Evolutionary conservation across 2,113 vertebrate species (phyloP).

Genomic region (Ciconia maguari): DNA sequence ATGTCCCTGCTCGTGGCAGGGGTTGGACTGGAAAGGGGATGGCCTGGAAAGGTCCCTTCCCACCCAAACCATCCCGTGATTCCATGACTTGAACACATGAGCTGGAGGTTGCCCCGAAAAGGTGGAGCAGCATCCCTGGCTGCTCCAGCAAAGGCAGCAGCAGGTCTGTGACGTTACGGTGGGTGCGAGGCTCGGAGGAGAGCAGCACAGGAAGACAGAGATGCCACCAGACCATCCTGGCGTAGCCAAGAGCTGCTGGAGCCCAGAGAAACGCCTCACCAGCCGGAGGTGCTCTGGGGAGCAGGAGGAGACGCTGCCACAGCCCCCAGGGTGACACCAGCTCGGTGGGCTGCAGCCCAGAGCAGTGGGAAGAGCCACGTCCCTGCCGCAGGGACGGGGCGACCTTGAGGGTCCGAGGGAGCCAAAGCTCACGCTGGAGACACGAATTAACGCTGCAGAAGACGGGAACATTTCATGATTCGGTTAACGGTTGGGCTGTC

Average conservation of each 20-base stretch:
- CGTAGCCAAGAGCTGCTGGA: neutral
- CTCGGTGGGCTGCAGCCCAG: neutral
- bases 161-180: neutral
- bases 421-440: neutral
- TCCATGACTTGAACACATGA: too few species aligned
- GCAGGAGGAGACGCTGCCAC: neutral
- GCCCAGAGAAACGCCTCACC: neutral
- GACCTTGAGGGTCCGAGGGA: neutral
- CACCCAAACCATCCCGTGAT: fast-evolving
- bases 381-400: neutral
- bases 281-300: neutral
- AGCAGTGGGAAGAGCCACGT: neutral
- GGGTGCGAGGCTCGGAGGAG: neutral
- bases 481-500: neutral
- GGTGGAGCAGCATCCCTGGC: too few species aligned
- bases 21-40: neutral
- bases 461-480: fast-evolving
- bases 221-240: neutral
- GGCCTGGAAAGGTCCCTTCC: neutral
- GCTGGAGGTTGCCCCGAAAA: neutral
- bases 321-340: neutral
- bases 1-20: neutral
- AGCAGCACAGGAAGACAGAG: too few species aligned
- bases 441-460: neutral
- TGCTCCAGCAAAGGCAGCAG: neutral